Evolutionary conservation across 2,113 vertebrate species (phyloP).

Genomic region (Plotosus lineatus): DNA sequence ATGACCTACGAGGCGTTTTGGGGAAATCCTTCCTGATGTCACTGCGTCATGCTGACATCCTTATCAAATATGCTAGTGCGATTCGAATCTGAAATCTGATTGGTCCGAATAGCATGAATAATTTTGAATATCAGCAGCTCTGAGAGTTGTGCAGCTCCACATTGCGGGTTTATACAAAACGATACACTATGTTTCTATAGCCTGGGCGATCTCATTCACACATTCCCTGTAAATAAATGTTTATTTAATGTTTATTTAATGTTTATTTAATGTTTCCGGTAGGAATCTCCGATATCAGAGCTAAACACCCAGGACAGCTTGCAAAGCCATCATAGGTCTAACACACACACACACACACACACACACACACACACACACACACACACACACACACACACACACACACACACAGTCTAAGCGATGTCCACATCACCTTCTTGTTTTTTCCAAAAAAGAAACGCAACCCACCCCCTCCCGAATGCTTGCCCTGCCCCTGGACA

Average conservation of each 20-base stretch:
- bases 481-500: too few relatives aligned
- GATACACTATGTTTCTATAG: background rate
- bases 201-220: too few relatives aligned
- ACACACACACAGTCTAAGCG: too few relatives aligned
- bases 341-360: too few relatives aligned
- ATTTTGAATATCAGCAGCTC: background rate
- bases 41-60: background rate
- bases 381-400: too few relatives aligned
- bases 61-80: background rate
- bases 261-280: background rate
- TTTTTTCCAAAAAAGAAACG: too few relatives aligned
- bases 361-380: too few relatives aligned
- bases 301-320: background rate
- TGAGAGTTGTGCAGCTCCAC: background rate
- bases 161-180: background rate
- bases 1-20: background rate
- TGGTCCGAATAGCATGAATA: background rate
- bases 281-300: background rate
- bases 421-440: too few relatives aligned
- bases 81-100: background rate
- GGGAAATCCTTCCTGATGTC: slow-evolving; percentile 20
- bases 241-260: background rate
- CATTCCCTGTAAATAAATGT: background rate
- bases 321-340: too few relatives aligned
- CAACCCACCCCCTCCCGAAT: too few relatives aligned